Percentiles rank a stretch among this genome's conserved stretches.
Conservation (phyloP, 2,113 vertebrate species). For the Bettongia penicillata region DNA sequence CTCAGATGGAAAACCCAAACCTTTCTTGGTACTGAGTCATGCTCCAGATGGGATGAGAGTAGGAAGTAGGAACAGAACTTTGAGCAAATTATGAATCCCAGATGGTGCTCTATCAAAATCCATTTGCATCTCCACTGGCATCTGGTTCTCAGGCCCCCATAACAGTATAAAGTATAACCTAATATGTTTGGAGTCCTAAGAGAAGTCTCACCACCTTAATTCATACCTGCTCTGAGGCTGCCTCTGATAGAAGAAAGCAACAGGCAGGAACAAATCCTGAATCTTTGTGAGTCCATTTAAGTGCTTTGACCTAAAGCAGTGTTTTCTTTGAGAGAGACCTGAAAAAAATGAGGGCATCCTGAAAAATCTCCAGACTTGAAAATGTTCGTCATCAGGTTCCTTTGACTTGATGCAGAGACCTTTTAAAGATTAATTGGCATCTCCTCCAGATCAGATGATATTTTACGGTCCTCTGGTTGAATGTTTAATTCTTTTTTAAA, state of each 20-base stretch:
- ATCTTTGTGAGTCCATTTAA: constrained; percentile 17
- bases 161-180: constrained; percentile 33
- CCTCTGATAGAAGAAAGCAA: constrained; percentile 34
- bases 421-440: not conserved
- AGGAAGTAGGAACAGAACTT: constrained; percentile 68
- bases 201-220: not conserved
- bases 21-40: constrained; percentile 63
- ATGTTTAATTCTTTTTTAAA: not conserved
- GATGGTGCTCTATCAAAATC: constrained; percentile 57
- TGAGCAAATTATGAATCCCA: constrained; percentile 63
- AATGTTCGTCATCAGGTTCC: not conserved
- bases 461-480: not conserved
- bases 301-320: not conserved
- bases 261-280: not conserved
- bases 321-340: constrained; percentile 53
- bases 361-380: not conserved
- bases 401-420: not conserved
- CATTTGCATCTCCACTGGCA: constrained; percentile 9
- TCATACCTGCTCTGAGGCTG: not conserved
- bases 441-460: not conserved
- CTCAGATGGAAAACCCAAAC: constrained; percentile 54
- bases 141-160: constrained; percentile 43
- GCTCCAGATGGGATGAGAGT: constrained; percentile 64
- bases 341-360: not conserved
- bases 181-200: constrained; percentile 10